Percentiles rank a stretch among this genome's conserved stretches.
Evolutionary conservation across 2,888 invertebrate genomes (phyloP).

Genomic region (Tetheella fluctuosa): DNA sequence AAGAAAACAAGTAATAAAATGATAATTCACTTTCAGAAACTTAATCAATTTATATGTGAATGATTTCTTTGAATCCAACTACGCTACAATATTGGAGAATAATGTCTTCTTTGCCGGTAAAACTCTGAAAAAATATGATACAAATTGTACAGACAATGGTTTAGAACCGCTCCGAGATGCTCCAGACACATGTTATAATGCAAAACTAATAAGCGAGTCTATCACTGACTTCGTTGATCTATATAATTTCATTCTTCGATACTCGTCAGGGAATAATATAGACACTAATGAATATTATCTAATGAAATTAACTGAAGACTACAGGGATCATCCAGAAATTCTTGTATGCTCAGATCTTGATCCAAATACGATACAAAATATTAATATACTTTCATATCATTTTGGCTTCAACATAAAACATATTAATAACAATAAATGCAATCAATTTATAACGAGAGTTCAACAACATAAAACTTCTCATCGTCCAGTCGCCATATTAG

Average conservation of each 20-base stretch:
- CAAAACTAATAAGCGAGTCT: neutral
- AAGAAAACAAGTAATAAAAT: too few species aligned
- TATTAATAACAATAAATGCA: neutral
- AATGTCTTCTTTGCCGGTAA: conserved; percentile 26
- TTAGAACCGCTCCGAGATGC: too few species aligned
- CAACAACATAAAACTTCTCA: too few species aligned
- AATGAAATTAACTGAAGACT: neutral
- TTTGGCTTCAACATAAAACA: too few species aligned
- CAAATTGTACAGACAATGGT: neutral
- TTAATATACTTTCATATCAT: too few species aligned
- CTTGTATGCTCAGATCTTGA: neutral
- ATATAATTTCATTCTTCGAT: neutral
- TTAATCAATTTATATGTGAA: neutral
- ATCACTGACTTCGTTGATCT: neutral
- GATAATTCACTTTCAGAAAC: neutral
- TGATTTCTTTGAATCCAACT: conserved; percentile 16
- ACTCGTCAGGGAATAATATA: neutral
- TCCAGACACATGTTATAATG: neutral
- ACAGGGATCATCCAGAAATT: neutral
- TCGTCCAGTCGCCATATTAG: conserved; percentile 26
- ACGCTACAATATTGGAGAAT: neutral
- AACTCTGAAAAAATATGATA: neutral
- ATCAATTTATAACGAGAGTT: too few species aligned
- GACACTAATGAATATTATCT: too few species aligned
- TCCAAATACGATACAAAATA: too few species aligned